phyloP scores from a whole-genome alignment of 2,113 vertebrate species.

The Pitta sordida region DNA sequence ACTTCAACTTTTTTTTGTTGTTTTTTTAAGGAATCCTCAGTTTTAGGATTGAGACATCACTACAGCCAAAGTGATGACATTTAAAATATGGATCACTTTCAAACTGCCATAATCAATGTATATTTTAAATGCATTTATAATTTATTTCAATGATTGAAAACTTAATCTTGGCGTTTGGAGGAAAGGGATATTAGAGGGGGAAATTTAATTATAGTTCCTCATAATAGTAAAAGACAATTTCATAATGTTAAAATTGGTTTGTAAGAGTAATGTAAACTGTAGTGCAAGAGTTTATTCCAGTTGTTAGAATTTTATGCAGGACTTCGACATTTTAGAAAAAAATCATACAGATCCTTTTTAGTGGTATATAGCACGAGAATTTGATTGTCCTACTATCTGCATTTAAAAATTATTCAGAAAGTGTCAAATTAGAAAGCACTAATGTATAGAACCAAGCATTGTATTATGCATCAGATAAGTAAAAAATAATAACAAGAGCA shows the following conservation, averaged over 20 bases:
- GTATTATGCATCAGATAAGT: not conserved
- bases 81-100: not conserved
- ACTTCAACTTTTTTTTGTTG: not conserved
- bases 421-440: not conserved
- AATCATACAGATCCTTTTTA: accelerated
- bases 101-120: not conserved
- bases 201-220: not conserved
- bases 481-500: not conserved
- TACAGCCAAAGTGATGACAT: not conserved
- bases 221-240: accelerated
- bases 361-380: not conserved
- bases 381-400: not conserved
- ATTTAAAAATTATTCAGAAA: not conserved
- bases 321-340: not conserved
- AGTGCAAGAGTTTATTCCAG: not conserved
- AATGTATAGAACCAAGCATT: not conserved
- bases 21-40: not conserved
- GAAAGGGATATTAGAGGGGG: not conserved
- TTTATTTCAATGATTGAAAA: not conserved
- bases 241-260: not conserved
- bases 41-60: not conserved
- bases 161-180: not conserved
- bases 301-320: accelerated
- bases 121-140: not conserved
- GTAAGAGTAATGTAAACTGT: not conserved